phyloP scores from a whole-genome alignment of 2,888 invertebrate genomes.

The Danaus chrysippus region DNA sequence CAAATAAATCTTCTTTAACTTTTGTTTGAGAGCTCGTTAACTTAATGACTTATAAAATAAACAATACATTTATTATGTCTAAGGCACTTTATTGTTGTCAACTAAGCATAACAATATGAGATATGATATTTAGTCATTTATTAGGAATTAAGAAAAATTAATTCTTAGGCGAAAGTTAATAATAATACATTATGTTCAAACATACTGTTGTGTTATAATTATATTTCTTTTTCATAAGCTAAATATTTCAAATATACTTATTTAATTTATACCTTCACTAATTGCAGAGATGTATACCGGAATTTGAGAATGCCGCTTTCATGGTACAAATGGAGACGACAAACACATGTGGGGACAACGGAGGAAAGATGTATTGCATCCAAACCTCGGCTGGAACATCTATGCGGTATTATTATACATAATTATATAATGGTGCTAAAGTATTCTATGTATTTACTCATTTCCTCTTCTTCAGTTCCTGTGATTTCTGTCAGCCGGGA shows the following conservation, averaged over 20 bases:
- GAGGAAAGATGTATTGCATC: conserved; percentile 90
- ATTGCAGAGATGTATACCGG: conserved; percentile 93
- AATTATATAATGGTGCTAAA: conserved; percentile 28
- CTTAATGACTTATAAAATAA: background rate
- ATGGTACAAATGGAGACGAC: conserved; percentile 93
- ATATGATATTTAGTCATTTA: no score
- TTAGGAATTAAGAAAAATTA: no score
- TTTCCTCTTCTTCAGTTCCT: conserved; percentile 79
- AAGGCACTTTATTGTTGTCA: no score
- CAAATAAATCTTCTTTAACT: background rate
- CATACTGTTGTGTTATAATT: no score
- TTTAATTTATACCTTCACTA: background rate
- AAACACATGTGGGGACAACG: conserved; percentile 95
- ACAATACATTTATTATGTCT: no score
- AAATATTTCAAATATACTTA: background rate
- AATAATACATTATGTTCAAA: no score
- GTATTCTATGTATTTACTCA: conserved; percentile 2
- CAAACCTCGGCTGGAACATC: conserved; percentile 89
- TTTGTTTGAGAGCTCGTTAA: background rate
- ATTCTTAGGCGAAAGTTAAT: no score
- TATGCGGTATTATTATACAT: conserved; percentile 58
- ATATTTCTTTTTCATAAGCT: background rate
- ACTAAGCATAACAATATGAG: no score
- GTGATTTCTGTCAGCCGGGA: conserved; percentile 85
- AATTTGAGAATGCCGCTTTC: conserved; percentile 98